Conservation (phyloP, 2,113 vertebrate species). For the Albula glossodonta region DNA sequence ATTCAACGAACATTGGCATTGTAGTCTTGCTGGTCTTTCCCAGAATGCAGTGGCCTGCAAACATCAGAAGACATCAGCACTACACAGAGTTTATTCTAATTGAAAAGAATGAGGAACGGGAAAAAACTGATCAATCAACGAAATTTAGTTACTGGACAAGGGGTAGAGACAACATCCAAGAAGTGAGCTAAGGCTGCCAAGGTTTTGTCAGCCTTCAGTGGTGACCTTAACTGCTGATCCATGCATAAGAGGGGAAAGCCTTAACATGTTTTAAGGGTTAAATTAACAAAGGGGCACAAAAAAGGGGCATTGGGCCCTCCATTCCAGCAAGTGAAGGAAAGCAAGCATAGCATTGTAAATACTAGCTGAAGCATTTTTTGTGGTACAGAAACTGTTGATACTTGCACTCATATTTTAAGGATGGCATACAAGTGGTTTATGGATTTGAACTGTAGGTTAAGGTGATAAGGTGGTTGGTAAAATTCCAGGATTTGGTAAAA, state of each 20-base stretch:
- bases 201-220: neutral
- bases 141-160: neutral
- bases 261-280: neutral
- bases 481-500: too few species aligned
- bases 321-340: too few species aligned
- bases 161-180: neutral
- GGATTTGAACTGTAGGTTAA: too few species aligned
- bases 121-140: neutral
- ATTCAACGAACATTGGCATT: neutral
- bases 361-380: neutral
- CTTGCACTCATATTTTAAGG: too few species aligned
- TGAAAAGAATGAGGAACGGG: neutral
- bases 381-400: too few species aligned
- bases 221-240: too few species aligned
- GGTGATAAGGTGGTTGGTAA: too few species aligned
- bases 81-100: neutral
- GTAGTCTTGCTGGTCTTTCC: neutral
- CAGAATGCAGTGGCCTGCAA: neutral
- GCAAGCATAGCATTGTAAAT: too few species aligned
- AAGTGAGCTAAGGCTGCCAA: neutral
- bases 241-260: neutral
- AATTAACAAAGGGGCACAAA: too few species aligned
- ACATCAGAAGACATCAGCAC: neutral
- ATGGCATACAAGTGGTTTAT: too few species aligned
- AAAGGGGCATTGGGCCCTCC: too few species aligned